Percentiles rank a stretch among this genome's conserved stretches.
These are phyloP conservation scores for Anagrus nilaparvatae DNA, from an alignment of 1,140 invertebrate species.

Conservation along the genomic window DNA sequence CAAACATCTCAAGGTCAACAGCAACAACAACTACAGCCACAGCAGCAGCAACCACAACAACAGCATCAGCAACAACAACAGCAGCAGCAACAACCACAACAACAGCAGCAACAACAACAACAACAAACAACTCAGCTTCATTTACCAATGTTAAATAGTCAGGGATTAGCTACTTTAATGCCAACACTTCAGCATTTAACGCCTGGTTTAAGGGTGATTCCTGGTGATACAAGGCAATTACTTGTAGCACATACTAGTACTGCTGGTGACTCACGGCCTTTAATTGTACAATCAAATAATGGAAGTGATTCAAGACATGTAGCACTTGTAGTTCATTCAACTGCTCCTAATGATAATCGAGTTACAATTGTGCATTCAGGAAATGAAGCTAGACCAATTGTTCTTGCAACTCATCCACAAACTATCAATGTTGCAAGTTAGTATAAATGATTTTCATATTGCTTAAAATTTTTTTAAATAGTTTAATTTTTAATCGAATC, in stretches of 20 bases:
- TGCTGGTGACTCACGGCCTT: conserved; percentile 31
- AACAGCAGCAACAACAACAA: conserved; percentile 14
- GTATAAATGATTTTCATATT: conserved; percentile 16
- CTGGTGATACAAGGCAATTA: conserved; percentile 36
- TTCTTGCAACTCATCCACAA: conserved; percentile 35
- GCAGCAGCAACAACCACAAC: conserved; percentile 6
- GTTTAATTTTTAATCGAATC: too few relatives aligned
- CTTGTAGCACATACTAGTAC: conserved; percentile 35
- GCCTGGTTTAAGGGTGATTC: conserved; percentile 34
- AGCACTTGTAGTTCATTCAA: conserved; percentile 39
- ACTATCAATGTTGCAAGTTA: conserved; percentile 36
- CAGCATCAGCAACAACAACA: too few relatives aligned
- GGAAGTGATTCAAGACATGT: conserved; percentile 36
- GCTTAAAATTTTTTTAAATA: too few relatives aligned
- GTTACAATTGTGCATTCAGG: conserved; percentile 41
- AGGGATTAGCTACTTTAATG: conserved; percentile 37
- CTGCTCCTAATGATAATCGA: conserved; percentile 37
- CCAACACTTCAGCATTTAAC: conserved; percentile 38
- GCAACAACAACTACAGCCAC: too few relatives aligned
- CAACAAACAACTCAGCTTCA: conserved; percentile 35
- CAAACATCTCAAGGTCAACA: too few relatives aligned
- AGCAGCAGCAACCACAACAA: not conserved
- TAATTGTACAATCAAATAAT: conserved; percentile 33
- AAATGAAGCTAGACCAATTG: conserved; percentile 36
- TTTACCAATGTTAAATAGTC: conserved; percentile 37